Conservation (phyloP, 1,140 invertebrate species). For the Globodera ellingtonae region DNA sequence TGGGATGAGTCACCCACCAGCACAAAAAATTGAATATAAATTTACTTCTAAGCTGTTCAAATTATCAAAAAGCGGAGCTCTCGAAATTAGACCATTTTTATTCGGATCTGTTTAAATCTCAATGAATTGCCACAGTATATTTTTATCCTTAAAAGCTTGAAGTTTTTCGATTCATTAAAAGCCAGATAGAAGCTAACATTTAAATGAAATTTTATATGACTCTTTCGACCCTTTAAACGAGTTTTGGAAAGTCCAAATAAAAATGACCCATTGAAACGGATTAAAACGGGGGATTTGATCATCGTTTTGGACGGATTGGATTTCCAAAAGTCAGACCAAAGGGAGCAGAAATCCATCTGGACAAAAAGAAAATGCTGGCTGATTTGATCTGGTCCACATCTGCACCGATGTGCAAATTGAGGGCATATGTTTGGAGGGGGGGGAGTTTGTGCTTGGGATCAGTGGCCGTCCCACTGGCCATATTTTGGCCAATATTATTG, state of each 20-base stretch:
- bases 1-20: not conserved
- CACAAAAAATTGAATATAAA: too few relatives aligned
- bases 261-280: not conserved
- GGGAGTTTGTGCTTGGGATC: not conserved
- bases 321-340: not conserved
- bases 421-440: not conserved
- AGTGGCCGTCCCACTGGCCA: not conserved
- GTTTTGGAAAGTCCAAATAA: too few relatives aligned
- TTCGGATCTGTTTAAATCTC: too few relatives aligned
- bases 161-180: too few relatives aligned
- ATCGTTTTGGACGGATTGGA: not conserved
- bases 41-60: too few relatives aligned
- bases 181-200: too few relatives aligned
- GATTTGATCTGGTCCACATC: not conserved
- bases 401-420: not conserved
- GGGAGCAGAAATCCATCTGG: not conserved
- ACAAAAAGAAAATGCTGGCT: not conserved
- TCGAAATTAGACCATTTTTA: too few relatives aligned
- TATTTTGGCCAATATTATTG: not conserved
- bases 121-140: too few relatives aligned
- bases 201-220: too few relatives aligned
- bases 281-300: not conserved
- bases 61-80: too few relatives aligned
- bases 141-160: too few relatives aligned
- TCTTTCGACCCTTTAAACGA: too few relatives aligned